phyloP scores from a whole-genome alignment of 1,140 invertebrate genomes.

The Schlechtendalia chinensis region DNA sequence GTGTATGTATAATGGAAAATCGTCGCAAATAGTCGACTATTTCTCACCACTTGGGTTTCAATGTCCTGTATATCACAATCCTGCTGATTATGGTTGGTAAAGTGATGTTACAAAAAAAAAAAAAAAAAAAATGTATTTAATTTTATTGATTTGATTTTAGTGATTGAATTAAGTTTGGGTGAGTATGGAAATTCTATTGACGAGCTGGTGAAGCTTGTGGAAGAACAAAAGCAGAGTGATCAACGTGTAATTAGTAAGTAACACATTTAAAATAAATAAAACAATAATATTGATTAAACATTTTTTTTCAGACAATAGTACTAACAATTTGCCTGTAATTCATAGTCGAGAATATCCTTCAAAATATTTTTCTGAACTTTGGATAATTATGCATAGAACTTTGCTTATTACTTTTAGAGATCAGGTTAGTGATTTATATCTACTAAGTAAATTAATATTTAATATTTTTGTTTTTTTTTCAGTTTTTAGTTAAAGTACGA shows the following conservation, averaged over 20 bases:
- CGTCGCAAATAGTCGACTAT: conserved; percentile 62
- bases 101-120: background rate
- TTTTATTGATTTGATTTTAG: conserved; percentile 14
- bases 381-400: conserved; percentile 24
- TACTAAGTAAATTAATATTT: background rate
- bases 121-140: background rate
- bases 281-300: too few species aligned
- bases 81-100: conserved; percentile 64
- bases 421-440: conserved; percentile 22
- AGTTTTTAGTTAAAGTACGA: conserved; percentile 41
- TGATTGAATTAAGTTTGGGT: conserved; percentile 43
- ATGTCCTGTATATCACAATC: conserved; percentile 68
- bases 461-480: conserved; percentile 5
- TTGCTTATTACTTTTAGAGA: conserved; percentile 30
- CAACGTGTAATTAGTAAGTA: background rate
- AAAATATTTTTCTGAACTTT: conserved; percentile 36
- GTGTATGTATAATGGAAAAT: conserved; percentile 64
- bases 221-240: background rate
- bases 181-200: conserved; percentile 29
- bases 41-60: conserved; percentile 60
- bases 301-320: background rate
- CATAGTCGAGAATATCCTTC: conserved; percentile 26
- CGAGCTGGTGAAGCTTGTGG: background rate
- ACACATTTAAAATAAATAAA: background rate
- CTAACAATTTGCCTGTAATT: background rate